Evolutionary conservation across 2,888 invertebrate species (phyloP).

Genomic region (Notodonta dromedarius): DNA sequence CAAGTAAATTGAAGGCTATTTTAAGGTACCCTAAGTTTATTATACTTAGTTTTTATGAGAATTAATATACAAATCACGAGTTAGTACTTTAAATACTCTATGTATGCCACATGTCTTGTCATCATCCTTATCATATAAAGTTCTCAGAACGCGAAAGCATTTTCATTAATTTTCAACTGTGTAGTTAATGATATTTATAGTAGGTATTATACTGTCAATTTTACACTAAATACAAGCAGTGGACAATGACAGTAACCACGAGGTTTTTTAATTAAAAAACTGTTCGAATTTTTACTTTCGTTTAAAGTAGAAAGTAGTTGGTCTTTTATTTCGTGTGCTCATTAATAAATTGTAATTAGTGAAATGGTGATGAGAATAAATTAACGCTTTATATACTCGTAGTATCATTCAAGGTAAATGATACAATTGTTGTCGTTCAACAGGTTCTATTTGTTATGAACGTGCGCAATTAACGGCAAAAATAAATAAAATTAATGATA

Average conservation of each 20-base stretch:
- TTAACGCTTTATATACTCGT: constrained; percentile 5
- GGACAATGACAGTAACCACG: constrained; percentile 25
- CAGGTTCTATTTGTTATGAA: background rate
- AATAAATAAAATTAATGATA: background rate
- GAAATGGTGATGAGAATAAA: constrained; percentile 25
- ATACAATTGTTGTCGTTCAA: background rate
- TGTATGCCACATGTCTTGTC: too few species aligned
- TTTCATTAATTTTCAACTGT: too few species aligned
- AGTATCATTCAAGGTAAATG: background rate
- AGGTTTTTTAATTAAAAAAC: constrained; percentile 4
- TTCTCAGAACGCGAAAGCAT: too few species aligned
- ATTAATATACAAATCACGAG: too few species aligned
- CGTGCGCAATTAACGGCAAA: background rate
- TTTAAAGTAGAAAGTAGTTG: constrained; percentile 40
- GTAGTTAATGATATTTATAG: too few species aligned
- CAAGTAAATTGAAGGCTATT: too few species aligned
- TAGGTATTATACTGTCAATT: too few species aligned
- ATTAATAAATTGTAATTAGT: constrained; percentile 25
- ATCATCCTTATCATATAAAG: too few species aligned
- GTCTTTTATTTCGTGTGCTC: constrained; percentile 23
- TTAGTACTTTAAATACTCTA: too few species aligned
- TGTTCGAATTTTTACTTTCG: constrained; percentile 30
- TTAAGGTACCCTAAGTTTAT: too few species aligned
- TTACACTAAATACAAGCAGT: background rate
- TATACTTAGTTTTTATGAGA: too few species aligned